Conservation (phyloP, 1,140 invertebrate genomes). For the Araneus ventricosus region DNA sequence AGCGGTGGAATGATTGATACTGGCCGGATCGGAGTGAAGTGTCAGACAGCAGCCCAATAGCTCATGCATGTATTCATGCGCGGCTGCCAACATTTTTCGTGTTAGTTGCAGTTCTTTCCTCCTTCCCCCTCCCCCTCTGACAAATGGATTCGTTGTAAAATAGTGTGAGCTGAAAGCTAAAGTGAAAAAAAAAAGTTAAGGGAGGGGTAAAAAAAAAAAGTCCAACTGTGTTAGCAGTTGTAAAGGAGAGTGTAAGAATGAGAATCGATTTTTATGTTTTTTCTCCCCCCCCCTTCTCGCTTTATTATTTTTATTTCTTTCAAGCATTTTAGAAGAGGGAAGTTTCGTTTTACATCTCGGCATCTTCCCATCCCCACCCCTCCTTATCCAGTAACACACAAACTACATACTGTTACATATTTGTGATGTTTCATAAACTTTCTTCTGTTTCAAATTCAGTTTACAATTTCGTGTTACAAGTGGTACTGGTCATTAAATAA, state of each 20-base stretch:
- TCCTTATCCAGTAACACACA: not conserved
- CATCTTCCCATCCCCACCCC: constrained; percentile 8
- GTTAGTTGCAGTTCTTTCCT: constrained; percentile 66
- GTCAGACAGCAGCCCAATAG: constrained; percentile 73
- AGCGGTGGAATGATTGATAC: constrained; percentile 71
- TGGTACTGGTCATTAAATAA: not conserved
- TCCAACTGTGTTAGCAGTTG: constrained; percentile 75
- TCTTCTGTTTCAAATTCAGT: constrained; percentile 31
- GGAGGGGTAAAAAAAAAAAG: not conserved
- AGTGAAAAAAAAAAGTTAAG: constrained; percentile 56
- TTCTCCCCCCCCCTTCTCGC: not conserved
- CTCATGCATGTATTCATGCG: constrained; percentile 75
- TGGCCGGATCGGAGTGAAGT: constrained; percentile 73
- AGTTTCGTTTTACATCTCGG: constrained; percentile 30
- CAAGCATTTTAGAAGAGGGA: constrained; percentile 19
- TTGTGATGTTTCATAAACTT: constrained; percentile 33
- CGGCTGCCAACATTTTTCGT: constrained; percentile 63
- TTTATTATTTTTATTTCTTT: constrained; percentile 47
- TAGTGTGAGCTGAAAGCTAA: constrained; percentile 67
- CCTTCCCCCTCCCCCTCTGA: constrained; percentile 24
- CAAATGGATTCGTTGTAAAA: constrained; percentile 73
- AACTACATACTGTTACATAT: constrained; percentile 7
- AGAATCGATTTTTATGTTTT: constrained; percentile 42
- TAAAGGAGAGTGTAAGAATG: constrained; percentile 65
- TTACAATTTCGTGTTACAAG: not conserved